Percentiles rank a stretch among this genome's conserved stretches.
Evolutionary conservation across 1,140 invertebrate genomes (phyloP).

Genomic region (Hyles euphorbiae): DNA sequence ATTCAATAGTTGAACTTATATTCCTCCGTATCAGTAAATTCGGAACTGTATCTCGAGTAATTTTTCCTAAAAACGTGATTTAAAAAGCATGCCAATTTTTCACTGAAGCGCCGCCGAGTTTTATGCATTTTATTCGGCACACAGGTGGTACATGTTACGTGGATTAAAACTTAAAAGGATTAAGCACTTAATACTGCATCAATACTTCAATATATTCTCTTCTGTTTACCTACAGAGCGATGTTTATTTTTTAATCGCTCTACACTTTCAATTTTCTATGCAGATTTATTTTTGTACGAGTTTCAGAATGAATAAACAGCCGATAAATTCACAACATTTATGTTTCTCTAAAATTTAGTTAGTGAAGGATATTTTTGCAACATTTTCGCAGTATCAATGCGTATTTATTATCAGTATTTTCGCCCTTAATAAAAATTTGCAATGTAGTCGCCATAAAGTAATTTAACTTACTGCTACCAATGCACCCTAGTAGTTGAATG

Average conservation of each 20-base stretch:
- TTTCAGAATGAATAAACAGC: slow-evolving; percentile 17
- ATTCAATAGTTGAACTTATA: slow-evolving; percentile 48
- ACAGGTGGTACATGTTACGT: slow-evolving; percentile 26
- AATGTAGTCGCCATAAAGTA: slow-evolving; percentile 32
- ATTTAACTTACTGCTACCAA: slow-evolving; percentile 35
- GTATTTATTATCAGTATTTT: slow-evolving; percentile 25
- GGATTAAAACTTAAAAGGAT: slow-evolving; percentile 32
- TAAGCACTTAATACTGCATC: slow-evolving; percentile 23
- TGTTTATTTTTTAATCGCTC: slow-evolving; percentile 39
- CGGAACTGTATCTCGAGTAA: slow-evolving; percentile 56
- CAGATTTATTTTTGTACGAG: slow-evolving; percentile 20
- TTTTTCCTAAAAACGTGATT: slow-evolving; percentile 58
- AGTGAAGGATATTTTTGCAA: not conserved
- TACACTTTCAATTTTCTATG: slow-evolving; percentile 38
- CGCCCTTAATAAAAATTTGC: slow-evolving; percentile 35
- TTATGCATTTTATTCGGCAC: slow-evolving; percentile 20
- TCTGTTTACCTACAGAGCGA: slow-evolving; percentile 21
- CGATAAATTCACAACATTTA: slow-evolving; percentile 19
- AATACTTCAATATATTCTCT: slow-evolving; percentile 20
- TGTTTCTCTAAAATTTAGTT: slow-evolving; percentile 2
- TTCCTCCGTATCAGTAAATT: slow-evolving; percentile 65
- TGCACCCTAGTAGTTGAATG: slow-evolving; percentile 27
- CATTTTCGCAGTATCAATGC: slow-evolving; percentile 13
- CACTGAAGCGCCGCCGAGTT: slow-evolving; percentile 17
- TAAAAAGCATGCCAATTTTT: slow-evolving; percentile 35